phyloP scores from a whole-genome alignment of 2,113 vertebrate species.

The Raja brachyura region DNA sequence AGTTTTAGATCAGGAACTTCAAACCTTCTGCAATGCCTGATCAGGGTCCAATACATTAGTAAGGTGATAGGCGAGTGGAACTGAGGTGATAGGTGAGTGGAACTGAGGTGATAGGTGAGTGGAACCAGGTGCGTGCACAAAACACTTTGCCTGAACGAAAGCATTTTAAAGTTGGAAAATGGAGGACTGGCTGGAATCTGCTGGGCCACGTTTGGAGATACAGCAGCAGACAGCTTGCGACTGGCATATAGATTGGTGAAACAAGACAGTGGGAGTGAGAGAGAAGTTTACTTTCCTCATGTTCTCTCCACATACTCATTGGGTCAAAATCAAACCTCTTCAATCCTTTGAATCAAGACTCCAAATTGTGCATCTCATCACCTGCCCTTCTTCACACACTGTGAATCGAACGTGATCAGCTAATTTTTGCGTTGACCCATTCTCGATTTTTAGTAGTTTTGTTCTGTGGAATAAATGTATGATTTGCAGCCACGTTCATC shows the following conservation, averaged over 20 bases:
- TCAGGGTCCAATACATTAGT: not conserved
- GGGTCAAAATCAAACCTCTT: not conserved
- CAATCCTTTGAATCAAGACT: not conserved
- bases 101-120: not conserved
- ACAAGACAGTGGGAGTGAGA: not conserved
- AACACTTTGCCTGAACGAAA: not conserved
- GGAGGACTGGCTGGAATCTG: not conserved
- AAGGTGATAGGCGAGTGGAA: not conserved
- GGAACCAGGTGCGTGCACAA: not conserved
- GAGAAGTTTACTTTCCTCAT: not conserved
- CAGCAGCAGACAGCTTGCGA: not conserved
- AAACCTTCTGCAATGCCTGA: not conserved
- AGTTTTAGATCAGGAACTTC: not conserved
- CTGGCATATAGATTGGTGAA: not conserved
- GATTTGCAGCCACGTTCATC: not conserved
- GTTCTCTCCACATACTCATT: not conserved
- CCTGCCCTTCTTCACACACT: not conserved
- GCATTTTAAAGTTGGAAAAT: not conserved
- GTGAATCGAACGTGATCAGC: not conserved
- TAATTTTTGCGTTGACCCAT: not conserved
- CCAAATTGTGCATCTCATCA: not conserved
- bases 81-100: not conserved
- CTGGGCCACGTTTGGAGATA: not conserved
- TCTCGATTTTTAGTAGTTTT: not conserved
- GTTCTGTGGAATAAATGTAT: not conserved